phyloP scores from a whole-genome alignment of 2,888 invertebrate species.

The Patella ulyssiponensis region DNA sequence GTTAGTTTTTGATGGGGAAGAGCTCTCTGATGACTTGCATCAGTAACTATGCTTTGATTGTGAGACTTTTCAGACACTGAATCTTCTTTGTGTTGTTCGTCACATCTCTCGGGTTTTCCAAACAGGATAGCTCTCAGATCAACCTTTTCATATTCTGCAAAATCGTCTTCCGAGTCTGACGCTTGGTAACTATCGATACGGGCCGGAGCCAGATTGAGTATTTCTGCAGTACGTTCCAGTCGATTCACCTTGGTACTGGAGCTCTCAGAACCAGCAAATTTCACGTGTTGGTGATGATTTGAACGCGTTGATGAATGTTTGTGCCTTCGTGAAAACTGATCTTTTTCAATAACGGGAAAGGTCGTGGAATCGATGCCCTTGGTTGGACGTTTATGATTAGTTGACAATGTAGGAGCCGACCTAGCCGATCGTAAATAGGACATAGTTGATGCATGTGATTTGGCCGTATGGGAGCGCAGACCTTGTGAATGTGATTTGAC shows the following conservation, averaged over 20 bases:
- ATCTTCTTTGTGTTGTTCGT: neutral
- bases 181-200: neutral
- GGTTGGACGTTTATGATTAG: neutral
- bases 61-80: neutral
- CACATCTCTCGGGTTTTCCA: slow-evolving; percentile 26
- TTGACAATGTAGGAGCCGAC: neutral
- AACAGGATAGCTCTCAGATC: slow-evolving; percentile 55
- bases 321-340: neutral
- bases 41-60: neutral
- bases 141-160: slow-evolving; percentile 45
- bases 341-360: neutral
- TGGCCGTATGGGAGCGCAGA: neutral
- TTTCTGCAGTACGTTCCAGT: neutral
- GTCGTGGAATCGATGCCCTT: neutral
- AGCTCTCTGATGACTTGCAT: neutral
- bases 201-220: neutral
- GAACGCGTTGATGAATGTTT: neutral
- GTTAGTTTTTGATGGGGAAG: neutral
- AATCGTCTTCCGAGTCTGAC: slow-evolving; percentile 41
- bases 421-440: neutral
- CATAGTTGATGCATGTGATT: neutral
- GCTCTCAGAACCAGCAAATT: neutral
- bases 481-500: neutral
- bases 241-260: neutral
- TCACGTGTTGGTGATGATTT: neutral